phyloP scores from a whole-genome alignment of 2,888 invertebrate species.

The Brachyptera putata region DNA sequence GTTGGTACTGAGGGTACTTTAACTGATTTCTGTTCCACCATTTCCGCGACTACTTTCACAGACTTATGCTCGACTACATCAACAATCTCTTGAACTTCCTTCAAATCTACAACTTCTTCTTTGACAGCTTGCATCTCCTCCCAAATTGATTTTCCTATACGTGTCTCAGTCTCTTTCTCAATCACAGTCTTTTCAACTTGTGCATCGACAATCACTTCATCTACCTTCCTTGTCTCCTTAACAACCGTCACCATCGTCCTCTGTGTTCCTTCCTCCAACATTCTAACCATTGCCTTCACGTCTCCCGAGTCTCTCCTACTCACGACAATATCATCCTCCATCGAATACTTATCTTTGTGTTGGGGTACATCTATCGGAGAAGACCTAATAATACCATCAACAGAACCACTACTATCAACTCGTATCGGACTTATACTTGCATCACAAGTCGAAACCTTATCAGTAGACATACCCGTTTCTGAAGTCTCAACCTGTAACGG shows the following conservation, averaged over 20 bases:
- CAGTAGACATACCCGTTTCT: slow-evolving; percentile 51
- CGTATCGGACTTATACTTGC: slow-evolving; percentile 51
- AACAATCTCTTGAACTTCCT: too few species aligned
- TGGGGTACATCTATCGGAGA: slow-evolving; percentile 3
- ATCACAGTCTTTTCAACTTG: not conserved
- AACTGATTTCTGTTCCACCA: not conserved
- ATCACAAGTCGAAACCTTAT: slow-evolving; percentile 51
- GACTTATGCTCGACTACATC: not conserved
- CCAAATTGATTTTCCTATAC: slow-evolving; percentile 38
- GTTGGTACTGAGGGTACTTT: slow-evolving; percentile 29
- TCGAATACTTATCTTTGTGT: slow-evolving; percentile 27
- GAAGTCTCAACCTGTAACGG: slow-evolving; percentile 48
- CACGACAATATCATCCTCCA: slow-evolving; percentile 29
- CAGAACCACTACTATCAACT: slow-evolving; percentile 40
- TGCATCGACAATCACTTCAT: slow-evolving; percentile 38
- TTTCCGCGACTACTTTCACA: not conserved
- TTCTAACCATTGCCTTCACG: slow-evolving; percentile 53
- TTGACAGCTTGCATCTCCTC: slow-evolving; percentile 18
- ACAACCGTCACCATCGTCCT: slow-evolving; percentile 40
- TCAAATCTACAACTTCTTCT: slow-evolving; percentile 24
- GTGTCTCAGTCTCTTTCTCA: slow-evolving; percentile 42
- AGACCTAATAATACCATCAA: slow-evolving; percentile 8
- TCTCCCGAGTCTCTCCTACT: slow-evolving; percentile 47
- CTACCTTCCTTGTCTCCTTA: slow-evolving; percentile 40
- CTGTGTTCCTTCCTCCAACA: slow-evolving; percentile 50